phyloP scores from a whole-genome alignment of 2,888 invertebrate genomes.

The Apocheima hispidaria region DNA sequence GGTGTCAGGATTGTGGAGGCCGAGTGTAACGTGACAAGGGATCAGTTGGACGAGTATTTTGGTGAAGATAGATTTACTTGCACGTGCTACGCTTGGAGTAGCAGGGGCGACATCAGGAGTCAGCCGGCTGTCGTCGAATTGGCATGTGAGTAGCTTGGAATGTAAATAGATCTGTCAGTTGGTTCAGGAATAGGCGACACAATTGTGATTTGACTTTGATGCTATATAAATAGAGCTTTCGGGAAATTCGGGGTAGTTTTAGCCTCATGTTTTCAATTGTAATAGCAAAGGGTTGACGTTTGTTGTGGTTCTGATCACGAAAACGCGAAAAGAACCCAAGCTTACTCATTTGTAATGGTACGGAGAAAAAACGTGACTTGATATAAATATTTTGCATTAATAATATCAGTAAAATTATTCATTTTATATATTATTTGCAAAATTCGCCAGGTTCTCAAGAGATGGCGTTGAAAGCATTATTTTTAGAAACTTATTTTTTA shows the following conservation, averaged over 20 bases:
- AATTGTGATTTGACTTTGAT: slow-evolving; percentile 18
- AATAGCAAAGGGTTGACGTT: too few species aligned
- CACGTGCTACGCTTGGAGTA: slow-evolving; percentile 97
- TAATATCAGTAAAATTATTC: too few species aligned
- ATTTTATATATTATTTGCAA: too few species aligned
- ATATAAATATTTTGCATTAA: too few species aligned
- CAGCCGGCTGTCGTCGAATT: slow-evolving; percentile 95
- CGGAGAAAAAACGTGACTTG: too few species aligned
- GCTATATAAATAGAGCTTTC: neutral
- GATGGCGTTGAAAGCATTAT: too few species aligned
- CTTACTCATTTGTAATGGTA: too few species aligned
- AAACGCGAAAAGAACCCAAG: too few species aligned
- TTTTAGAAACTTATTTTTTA: too few species aligned
- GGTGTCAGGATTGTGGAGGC: slow-evolving; percentile 95
- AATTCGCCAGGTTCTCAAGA: too few species aligned
- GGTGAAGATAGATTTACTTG: slow-evolving; percentile 96
- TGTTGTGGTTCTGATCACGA: too few species aligned
- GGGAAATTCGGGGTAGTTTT: neutral
- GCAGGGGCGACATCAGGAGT: slow-evolving; percentile 94
- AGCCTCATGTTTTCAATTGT: too few species aligned
- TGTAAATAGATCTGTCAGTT: slow-evolving; percentile 46
- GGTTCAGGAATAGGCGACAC: slow-evolving; percentile 35
- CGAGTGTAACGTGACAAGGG: slow-evolving; percentile 94
- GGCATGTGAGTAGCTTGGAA: slow-evolving; percentile 93
- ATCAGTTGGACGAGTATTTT: slow-evolving; percentile 97